Conservation (phyloP, 1,140 invertebrate species). For the Magallana ariakensis region DNA sequence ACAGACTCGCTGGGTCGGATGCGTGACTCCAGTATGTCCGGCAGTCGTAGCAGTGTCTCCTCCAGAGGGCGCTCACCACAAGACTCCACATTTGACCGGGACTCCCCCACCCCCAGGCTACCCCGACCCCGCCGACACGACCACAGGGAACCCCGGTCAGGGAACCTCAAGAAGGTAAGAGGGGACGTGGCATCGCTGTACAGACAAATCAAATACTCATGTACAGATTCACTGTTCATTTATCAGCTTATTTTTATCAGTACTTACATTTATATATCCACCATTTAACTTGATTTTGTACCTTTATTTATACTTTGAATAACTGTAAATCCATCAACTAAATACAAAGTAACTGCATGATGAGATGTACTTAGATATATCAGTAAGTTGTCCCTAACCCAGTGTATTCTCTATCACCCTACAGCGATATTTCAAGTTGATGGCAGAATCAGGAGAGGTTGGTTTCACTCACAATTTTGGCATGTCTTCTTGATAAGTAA, state of each 20-base stretch:
- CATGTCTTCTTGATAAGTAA: too few species aligned
- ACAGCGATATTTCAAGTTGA: conserved; percentile 13
- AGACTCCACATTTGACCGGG: conserved; percentile 60
- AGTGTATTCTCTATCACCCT: neutral
- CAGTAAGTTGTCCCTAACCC: neutral
- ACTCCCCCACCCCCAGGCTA: conserved; percentile 60
- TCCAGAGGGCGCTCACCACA: conserved; percentile 52
- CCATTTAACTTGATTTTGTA: too few species aligned
- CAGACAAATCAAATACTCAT: neutral
- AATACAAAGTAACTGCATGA: too few species aligned
- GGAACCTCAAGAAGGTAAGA: conserved; percentile 67
- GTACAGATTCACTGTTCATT: too few species aligned
- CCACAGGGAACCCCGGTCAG: conserved; percentile 61
- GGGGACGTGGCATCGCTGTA: neutral
- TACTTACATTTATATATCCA: too few species aligned
- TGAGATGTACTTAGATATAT: neutral
- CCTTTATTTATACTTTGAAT: too few species aligned
- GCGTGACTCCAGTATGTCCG: conserved; percentile 50
- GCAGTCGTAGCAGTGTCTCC: conserved; percentile 64
- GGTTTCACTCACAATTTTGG: neutral
- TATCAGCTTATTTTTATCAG: too few species aligned
- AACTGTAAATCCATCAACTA: too few species aligned
- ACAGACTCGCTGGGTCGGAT: conserved; percentile 30
- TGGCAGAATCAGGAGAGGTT: neutral
- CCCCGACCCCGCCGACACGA: conserved; percentile 66